Evolutionary conservation across 2,888 invertebrate species (phyloP), one percentile per base, ranked within the genome.

Genomic region (Cephus sareptanus): DNA sequence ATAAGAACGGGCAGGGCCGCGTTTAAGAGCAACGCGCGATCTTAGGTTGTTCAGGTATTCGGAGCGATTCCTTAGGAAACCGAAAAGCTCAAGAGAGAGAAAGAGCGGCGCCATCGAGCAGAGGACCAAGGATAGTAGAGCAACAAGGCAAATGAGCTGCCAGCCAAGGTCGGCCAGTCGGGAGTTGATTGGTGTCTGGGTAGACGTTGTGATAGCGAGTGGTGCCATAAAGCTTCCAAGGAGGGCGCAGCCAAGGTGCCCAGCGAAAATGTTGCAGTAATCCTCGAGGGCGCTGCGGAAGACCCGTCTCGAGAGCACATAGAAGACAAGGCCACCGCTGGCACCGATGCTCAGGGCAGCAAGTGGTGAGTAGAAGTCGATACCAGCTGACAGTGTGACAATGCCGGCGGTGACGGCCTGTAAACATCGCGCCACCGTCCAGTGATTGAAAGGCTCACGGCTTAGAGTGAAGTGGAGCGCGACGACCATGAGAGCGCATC

Each of bases 391-490:
- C 34, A 92, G 81, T 2, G 85, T 85, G 31, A 90, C 87, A 3
- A 90, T 78, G 4, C 91, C 92, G 37, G 91, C 88, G 56, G 91
- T 81, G 9, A 85, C 88, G 2, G 89, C 92, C 81, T 92, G 91
- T 1, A 90, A 77, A 80, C 90, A 91, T 82, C 89, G 87, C 79
- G 89, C 86, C 33, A 89, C 86, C 4, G 87, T 88, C 92, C 90
- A 91, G 79, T 91, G 90, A 83, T 89, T 87, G 74, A 89, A 88
- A 3, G 87, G 83, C 56, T 87, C 85, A 2, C 79, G 84, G 35
- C 75, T 79, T 4, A 85, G 78, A 9, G 85, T 74, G 77, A 91
- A 85, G 76, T 90, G 85, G 70, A 85, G 79, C 73, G 80, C 78
- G 74, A 86, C 84, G 23, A 85, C 82, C 6, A 85, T 70, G 4